These are phyloP conservation scores for Nomada goodeniana DNA, from an alignment of 2,888 invertebrate genomes.

Conservation along the genomic window DNA sequence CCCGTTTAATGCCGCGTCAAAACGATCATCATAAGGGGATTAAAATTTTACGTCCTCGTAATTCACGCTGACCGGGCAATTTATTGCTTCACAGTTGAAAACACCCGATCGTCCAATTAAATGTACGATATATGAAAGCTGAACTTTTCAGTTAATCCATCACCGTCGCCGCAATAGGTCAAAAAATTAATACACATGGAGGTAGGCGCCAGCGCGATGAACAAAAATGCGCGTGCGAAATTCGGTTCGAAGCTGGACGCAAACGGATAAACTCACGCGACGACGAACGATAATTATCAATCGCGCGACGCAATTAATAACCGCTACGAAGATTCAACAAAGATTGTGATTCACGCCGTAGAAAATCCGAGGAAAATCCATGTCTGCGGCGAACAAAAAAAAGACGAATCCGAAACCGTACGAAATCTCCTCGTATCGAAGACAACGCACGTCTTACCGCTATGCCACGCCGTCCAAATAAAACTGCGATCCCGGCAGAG, in stretches of 20 bases:
- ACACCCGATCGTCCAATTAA: conserved; percentile 44
- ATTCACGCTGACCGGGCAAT: conserved; percentile 40
- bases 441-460: too few species aligned
- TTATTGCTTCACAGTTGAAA: conserved; percentile 37
- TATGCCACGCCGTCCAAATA: not conserved
- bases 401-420: too few species aligned
- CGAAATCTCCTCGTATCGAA: too few species aligned
- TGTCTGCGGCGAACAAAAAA: too few species aligned
- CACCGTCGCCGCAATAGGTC: not conserved
- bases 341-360: too few species aligned
- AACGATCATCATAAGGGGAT: conserved; percentile 57
- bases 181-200: conserved; percentile 13
- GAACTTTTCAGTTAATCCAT: conserved; percentile 31
- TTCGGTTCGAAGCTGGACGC: too few species aligned
- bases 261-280: too few species aligned
- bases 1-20: conserved; percentile 54
- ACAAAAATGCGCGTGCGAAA: too few species aligned
- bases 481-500: not conserved
- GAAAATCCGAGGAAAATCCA: too few species aligned
- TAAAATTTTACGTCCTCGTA: conserved; percentile 55
- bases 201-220: not conserved
- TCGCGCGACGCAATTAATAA: too few species aligned
- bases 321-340: too few species aligned
- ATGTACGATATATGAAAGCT: conserved; percentile 8
- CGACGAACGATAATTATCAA: too few species aligned